Percentiles rank a stretch among this genome's conserved stretches.
phyloP scores from a whole-genome alignment of 64 coral and sea anemone species.

The Orbicella faveolata region DNA sequence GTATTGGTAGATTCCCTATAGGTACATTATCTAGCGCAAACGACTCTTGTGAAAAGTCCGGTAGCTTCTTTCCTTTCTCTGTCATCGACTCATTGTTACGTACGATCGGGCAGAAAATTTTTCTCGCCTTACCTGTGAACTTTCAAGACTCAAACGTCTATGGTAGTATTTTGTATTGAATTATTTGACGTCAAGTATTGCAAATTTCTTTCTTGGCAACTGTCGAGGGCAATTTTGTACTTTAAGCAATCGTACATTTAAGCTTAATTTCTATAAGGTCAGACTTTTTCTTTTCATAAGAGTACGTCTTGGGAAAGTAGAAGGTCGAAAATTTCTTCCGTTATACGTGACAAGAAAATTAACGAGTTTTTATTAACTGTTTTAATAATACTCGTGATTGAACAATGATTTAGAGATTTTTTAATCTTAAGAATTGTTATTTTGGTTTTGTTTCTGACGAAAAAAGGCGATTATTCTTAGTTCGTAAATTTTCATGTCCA shows the following conservation, averaged over 20 bases:
- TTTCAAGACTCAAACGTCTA: neutral
- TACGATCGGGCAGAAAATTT: neutral
- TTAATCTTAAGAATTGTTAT: neutral
- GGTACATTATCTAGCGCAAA: slow-evolving; percentile 16
- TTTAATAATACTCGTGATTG: neutral
- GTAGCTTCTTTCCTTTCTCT: neutral
- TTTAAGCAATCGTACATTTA: neutral
- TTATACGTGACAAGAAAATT: neutral
- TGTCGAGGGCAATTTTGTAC: neutral
- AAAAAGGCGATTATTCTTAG: neutral
- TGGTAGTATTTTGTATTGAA: neutral
- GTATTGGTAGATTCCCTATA: slow-evolving; percentile 10
- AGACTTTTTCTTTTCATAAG: neutral
- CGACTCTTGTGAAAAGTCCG: neutral
- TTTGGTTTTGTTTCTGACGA: neutral
- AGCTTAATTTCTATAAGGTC: neutral
- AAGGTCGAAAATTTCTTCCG: neutral
- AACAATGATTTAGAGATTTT: neutral
- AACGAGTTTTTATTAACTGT: slow-evolving; percentile 13
- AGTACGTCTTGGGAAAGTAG: neutral
- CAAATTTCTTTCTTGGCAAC: neutral
- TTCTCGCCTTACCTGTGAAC: neutral
- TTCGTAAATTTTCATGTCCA: neutral
- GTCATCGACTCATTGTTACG: neutral
- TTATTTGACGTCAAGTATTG: neutral